Evolutionary conservation across 2,113 vertebrate genomes (phyloP), one percentile per base, ranked within the genome.

Genomic region (Phalacrocorax aristotelis): DNA sequence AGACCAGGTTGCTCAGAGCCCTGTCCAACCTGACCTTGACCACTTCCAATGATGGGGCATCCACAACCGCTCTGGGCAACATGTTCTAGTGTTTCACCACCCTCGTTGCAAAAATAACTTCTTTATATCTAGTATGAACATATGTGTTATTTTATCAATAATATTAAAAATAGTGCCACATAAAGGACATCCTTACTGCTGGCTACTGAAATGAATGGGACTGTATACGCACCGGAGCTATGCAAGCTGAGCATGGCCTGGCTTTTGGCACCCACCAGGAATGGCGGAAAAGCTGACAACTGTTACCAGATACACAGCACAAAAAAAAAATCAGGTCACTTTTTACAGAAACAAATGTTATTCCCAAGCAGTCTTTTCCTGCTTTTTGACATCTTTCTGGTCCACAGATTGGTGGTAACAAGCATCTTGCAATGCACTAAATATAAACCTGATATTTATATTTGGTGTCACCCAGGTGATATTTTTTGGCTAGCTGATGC

Each of bases 21-120:
- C 34, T 1, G 0, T 55, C 58, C 44, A 84, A 8, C 4, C 25
- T 36, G 46, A 0, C 22, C n/a, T 65, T 8, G 3, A 69, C 22
- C 9, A 7, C 36, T 74, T 42, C 22, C 22, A 38, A 14, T 21
- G 25, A 55, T 40, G 25, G 10, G 32, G 7, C 23, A 12, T 55
- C 21, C 13, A 54, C 11, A 21, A 16, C 13, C 4, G 38, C 40
- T 40, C 49, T 81, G 60, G 27, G 22, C 4, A 81, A 32, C 11
- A 13, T 10, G 3, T 38, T 4, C 11, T 58, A 42, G 27, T 11
- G 18, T 25, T 20, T 85, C 46, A 57, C 9, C 13, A 29, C 13
- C 7, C 8, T 29, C 19, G 32, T 0, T 0, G 7, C 10, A 18
- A 29, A 52, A 72, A 32, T 38, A 77, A n/a, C 10, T 26, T 46